A percentile compares a stretch with the other conserved stretches of the same genome.
Conservation (phyloP, 2,888 invertebrate genomes). For the Drosophila vallismaia region DNA sequence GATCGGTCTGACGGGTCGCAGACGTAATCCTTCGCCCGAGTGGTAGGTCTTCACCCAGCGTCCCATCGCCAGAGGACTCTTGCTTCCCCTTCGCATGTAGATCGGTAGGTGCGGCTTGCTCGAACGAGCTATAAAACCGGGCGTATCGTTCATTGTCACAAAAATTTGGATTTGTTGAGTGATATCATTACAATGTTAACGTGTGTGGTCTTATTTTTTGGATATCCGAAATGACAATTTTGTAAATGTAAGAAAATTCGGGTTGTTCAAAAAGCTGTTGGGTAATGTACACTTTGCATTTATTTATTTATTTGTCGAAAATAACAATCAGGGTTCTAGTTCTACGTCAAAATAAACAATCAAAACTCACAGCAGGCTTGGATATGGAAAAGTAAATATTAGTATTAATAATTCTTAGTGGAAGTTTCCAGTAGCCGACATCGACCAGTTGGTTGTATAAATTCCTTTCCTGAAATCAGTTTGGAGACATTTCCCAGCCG, state of each 20-base stretch:
- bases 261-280: too few species aligned
- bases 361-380: not conserved
- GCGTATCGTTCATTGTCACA: conserved; percentile 1
- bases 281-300: too few species aligned
- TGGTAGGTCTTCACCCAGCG: conserved; percentile 36
- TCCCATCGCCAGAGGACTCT: conserved; percentile 14
- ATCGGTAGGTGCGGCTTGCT: not conserved
- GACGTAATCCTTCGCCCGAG: not conserved
- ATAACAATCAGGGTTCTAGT: not conserved
- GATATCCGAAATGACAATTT: not conserved
- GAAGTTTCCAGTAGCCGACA: not conserved
- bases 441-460: conserved; percentile 6
- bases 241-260: too few species aligned
- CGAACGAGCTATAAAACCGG: not conserved
- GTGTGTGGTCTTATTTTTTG: not conserved
- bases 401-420: not conserved
- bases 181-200: not conserved
- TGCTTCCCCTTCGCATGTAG: not conserved
- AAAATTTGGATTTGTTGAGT: conserved; percentile 2
- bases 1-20: conserved; percentile 32
- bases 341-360: not conserved
- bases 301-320: too few species aligned
- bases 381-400: not conserved
- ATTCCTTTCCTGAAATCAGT: not conserved
- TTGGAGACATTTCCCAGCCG: conserved; percentile 36